Evolutionary conservation across 2,113 vertebrate genomes (phyloP), one percentile per base, ranked within the genome.

Genomic region (Morone saxatilis): DNA sequence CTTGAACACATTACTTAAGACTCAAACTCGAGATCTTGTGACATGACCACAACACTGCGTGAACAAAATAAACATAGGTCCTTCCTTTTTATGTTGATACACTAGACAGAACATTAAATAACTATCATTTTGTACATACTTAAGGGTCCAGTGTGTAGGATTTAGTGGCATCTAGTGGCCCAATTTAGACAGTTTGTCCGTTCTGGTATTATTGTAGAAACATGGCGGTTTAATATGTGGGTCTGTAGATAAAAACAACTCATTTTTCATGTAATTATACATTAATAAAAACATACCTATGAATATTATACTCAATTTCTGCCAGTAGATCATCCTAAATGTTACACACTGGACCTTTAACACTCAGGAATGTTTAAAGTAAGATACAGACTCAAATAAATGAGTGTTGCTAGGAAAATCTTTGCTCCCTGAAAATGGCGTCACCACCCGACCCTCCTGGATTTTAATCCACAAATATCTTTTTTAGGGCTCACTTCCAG

Each of bases 381-480:
- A 6, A 68, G 19, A 67, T 19, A 57, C 5, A 0, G 38, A 70
- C 5, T 7, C 22, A 47, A 19, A 22, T 9, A 4, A 56, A 22
- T 22, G 19, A 76, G 16, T 22, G 73, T 36, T 50, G 59, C 73
- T 82, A 0, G 8, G 71, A 76, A 31, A 60, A 53, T 45, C 71
- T n/a, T 11, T 6, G 13, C 41, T 60, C 45, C 53, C 53, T 67
- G 14, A 63, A 50, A 43, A n/a, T 6, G 0, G 53, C 0, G 4
- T 54, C 11, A 65, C 14, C 19, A 53, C 47, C 20, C 1, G 45
- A 54, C n/a, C 38, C n/a, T 60, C 48, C 13, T 19, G 16, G 12
- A 48, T 68, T 74, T 62, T 3, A 51, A 9, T 48, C 16, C 12
- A 54, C 12, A 8, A 71, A 51, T 12, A 17, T 63, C 25, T 38